phyloP scores from a whole-genome alignment of 2,113 vertebrate species.

The Gila orcuttii region DNA sequence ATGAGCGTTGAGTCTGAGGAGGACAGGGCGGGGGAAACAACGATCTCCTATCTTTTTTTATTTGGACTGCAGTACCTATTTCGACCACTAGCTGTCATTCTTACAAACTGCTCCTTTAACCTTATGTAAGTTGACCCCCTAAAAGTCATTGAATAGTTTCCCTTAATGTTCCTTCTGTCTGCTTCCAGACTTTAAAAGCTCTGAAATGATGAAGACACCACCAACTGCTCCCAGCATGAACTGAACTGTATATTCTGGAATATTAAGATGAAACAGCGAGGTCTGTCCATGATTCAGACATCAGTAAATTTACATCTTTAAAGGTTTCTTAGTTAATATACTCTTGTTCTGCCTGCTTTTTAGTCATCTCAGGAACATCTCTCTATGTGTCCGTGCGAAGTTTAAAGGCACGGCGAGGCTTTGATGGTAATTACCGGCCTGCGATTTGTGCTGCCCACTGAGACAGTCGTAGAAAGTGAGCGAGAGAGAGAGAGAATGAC shows the following conservation, averaged over 20 bases:
- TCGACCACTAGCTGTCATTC: too few species aligned
- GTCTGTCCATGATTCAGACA: not conserved
- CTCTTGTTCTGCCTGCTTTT: conserved; percentile 28
- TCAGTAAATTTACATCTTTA: conserved; percentile 32
- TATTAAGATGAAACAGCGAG: conserved; percentile 12
- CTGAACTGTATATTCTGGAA: not conserved
- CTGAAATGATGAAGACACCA: conserved; percentile 16
- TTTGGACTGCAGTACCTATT: too few species aligned
- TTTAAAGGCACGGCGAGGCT: conserved; percentile 33
- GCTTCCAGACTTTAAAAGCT: conserved; percentile 19
- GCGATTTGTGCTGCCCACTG: conserved; percentile 28
- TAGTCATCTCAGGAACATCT: conserved; percentile 27
- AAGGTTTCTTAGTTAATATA: conserved; percentile 26
- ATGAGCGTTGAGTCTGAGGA: too few species aligned
- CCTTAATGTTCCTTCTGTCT: not conserved
- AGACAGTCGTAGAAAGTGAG: conserved; percentile 10
- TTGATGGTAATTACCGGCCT: conserved; percentile 38
- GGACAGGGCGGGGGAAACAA: too few species aligned
- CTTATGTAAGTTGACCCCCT: not conserved
- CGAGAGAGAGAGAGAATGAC: not conserved
- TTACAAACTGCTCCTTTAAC: too few species aligned
- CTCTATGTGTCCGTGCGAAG: not conserved
- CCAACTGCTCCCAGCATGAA: conserved; percentile 31
- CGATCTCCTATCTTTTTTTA: too few species aligned
- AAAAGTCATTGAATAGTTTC: not conserved